Evolutionary conservation across 2,113 vertebrate species (phyloP).

Genomic region (Pluvialis apricaria): DNA sequence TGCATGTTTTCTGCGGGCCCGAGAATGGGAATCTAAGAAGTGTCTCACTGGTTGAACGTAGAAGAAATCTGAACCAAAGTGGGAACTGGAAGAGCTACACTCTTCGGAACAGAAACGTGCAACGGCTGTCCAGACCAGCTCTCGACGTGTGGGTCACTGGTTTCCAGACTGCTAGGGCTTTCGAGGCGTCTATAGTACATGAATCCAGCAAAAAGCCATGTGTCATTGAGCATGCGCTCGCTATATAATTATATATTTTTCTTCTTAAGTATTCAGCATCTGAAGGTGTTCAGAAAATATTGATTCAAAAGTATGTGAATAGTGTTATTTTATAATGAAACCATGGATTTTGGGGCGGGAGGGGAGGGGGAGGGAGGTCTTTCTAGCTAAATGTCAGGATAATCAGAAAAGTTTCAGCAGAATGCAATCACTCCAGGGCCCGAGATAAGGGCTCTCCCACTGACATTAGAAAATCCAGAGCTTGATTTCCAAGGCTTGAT

Average conservation of each 20-base stretch:
- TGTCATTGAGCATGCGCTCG: conserved; percentile 29
- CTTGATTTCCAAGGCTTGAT: conserved; percentile 2
- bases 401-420: conserved; percentile 23
- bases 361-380: background rate
- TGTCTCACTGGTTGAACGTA: background rate
- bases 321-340: conserved; percentile 61
- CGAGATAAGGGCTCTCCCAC: background rate
- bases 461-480: background rate
- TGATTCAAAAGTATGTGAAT: conserved; percentile 67
- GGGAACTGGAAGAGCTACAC: background rate
- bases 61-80: background rate
- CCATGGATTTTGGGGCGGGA: background rate
- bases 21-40: background rate
- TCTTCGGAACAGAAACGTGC: background rate
- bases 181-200: background rate
- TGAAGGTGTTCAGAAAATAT: conserved; percentile 68
- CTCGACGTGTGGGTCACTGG: background rate
- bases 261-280: conserved; percentile 71
- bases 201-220: conserved; percentile 51
- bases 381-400: conserved; percentile 29
- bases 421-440: background rate
- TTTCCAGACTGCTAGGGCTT: background rate
- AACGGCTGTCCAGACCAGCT: background rate
- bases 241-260: conserved; percentile 43
- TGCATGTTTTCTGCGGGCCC: background rate